These are phyloP conservation scores for Phrynocephalus forsythii DNA, from an alignment of 2,797 vertebrate species.

Conservation along the genomic window DNA sequence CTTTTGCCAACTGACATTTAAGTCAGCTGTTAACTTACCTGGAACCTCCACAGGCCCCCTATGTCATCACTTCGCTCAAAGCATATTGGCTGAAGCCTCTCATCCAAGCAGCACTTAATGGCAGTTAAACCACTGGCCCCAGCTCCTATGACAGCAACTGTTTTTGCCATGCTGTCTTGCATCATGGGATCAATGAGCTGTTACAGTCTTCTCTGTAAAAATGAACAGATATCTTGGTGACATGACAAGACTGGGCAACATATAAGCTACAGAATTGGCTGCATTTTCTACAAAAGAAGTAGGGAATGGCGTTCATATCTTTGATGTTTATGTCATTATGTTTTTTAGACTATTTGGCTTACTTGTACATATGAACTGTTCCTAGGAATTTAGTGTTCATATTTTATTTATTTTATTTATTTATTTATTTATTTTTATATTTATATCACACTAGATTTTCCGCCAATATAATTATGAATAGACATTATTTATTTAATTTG, in stretches of 20 bases:
- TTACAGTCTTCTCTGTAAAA: background rate
- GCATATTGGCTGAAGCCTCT: constrained; percentile 67
- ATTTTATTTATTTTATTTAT: too few species aligned
- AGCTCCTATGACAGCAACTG: constrained; percentile 76
- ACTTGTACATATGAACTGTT: too few species aligned
- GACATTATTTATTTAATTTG: too few species aligned
- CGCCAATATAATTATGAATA: too few species aligned
- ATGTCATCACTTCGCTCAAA: constrained; percentile 70
- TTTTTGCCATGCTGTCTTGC: constrained; percentile 69
- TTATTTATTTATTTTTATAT: too few species aligned
- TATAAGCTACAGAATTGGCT: background rate
- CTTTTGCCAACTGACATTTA: background rate
- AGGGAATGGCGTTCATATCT: background rate
- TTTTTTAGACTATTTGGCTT: too few species aligned
- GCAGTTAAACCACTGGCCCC: constrained; percentile 75
- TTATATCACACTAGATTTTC: too few species aligned
- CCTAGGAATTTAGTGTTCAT: too few species aligned
- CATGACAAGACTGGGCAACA: background rate
- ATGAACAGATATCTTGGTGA: background rate
- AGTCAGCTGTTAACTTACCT: constrained; percentile 44
- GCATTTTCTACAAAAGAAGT: background rate
- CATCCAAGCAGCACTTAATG: constrained; percentile 79
- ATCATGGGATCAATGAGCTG: background rate
- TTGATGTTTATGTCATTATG: too few species aligned
- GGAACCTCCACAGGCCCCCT: constrained; percentile 73